phyloP scores from a whole-genome alignment of 2,888 invertebrate genomes.

The Silvanus unidentatus region DNA sequence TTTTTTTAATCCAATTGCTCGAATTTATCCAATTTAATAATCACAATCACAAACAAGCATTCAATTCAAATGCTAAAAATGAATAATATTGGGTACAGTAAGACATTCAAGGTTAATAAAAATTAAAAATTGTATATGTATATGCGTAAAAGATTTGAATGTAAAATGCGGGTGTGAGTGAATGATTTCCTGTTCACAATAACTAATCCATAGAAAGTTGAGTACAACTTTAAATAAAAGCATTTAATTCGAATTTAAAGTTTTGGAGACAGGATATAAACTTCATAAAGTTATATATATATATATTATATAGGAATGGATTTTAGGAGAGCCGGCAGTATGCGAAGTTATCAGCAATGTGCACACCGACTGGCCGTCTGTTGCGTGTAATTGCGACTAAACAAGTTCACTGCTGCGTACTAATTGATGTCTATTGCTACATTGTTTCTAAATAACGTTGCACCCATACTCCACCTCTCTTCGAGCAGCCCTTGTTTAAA shows the following conservation, averaged over 20 bases:
- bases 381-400: slow-evolving; percentile 48
- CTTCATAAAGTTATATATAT: not conserved
- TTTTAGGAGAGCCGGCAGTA: slow-evolving; percentile 13
- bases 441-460: slow-evolving; percentile 43
- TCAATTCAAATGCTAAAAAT: too few relatives aligned
- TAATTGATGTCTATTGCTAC: slow-evolving; percentile 47
- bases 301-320: slow-evolving; percentile 10
- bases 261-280: slow-evolving; percentile 1
- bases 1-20: too few relatives aligned
- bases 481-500: slow-evolving; percentile 32
- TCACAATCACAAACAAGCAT: too few relatives aligned
- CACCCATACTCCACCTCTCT: slow-evolving; percentile 20
- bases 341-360: slow-evolving; percentile 39
- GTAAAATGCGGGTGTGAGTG: too few relatives aligned
- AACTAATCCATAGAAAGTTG: too few relatives aligned
- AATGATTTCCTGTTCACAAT: too few relatives aligned
- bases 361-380: slow-evolving; percentile 42
- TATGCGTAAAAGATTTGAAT: too few relatives aligned
- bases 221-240: not conserved
- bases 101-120: too few relatives aligned
- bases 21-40: too few relatives aligned
- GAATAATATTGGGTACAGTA: too few relatives aligned
- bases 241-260: slow-evolving; percentile 6
- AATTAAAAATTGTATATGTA: too few relatives aligned
- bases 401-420: slow-evolving; percentile 47